Percentiles rank a stretch among this genome's conserved stretches.
Evolutionary conservation across 1,140 invertebrate species (phyloP).

Genomic region (Aphelenchoides fujianensis): DNA sequence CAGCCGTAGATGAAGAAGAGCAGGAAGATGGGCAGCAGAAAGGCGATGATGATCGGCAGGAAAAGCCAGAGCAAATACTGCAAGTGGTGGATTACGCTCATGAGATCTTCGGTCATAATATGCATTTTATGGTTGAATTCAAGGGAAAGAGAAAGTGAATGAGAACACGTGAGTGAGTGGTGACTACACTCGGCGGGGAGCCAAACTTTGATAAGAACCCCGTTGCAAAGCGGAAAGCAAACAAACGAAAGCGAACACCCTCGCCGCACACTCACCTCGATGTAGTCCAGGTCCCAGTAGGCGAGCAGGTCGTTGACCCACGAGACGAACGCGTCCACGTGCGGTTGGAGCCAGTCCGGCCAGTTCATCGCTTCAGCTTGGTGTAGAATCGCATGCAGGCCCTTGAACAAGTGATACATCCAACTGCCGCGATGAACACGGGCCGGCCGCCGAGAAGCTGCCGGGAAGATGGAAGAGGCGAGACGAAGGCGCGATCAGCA

Average conservation of each 20-base stretch:
- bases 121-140: too few species aligned
- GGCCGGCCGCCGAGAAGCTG: too few species aligned
- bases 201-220: too few species aligned
- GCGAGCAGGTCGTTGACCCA: constrained; percentile 56
- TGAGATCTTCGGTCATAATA: too few species aligned
- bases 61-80: constrained; percentile 61
- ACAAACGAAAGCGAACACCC: neutral
- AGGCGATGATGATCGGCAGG: constrained; percentile 57
- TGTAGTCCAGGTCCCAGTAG: constrained; percentile 59
- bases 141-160: too few species aligned
- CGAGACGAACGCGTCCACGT: constrained; percentile 48
- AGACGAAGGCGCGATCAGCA: too few species aligned
- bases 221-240: too few species aligned
- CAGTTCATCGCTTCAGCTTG: constrained; percentile 36
- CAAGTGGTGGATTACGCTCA: constrained; percentile 19
- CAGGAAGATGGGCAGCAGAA: constrained; percentile 55
- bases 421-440: too few species aligned
- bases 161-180: too few species aligned
- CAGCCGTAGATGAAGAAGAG: constrained; percentile 62
- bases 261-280: constrained; percentile 53
- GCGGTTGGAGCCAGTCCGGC: constrained; percentile 48
- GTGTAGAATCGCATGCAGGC: neutral
- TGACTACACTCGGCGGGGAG: too few species aligned
- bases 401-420: neutral
- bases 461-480: too few species aligned